A percentile compares a stretch with the other conserved stretches of the same genome.
Conservation (phyloP, 2,888 invertebrate genomes). For the Stenoptilia bipunctidactyla region DNA sequence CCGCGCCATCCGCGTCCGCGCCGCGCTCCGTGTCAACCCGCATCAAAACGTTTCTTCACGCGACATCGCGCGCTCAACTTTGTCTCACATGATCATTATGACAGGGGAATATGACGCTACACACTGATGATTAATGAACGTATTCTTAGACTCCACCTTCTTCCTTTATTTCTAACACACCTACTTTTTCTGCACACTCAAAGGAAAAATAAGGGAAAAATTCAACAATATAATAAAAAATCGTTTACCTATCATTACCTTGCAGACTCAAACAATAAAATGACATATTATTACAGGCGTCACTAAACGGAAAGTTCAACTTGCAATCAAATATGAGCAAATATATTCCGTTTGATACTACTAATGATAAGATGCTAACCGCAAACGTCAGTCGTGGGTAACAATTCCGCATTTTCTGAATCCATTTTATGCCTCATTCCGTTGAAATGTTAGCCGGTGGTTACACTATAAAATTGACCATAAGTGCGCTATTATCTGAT, state of each 20-base stretch:
- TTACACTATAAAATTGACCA: slow-evolving; percentile 34
- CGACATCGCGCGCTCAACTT: slow-evolving; percentile 26
- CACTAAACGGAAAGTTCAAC: too few species aligned
- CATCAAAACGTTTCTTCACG: slow-evolving; percentile 22
- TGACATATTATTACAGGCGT: too few species aligned
- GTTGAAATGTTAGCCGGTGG: slow-evolving; percentile 14
- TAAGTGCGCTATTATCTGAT: slow-evolving; percentile 43
- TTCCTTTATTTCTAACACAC: too few species aligned
- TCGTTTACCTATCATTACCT: too few species aligned
- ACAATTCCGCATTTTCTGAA: neutral
- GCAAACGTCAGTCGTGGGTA: neutral
- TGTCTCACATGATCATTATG: slow-evolving; percentile 34
- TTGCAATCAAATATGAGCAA: too few species aligned
- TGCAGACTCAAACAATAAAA: too few species aligned
- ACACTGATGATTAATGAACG: neutral
- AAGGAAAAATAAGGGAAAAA: too few species aligned
- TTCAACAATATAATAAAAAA: too few species aligned
- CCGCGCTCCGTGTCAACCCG: slow-evolving; percentile 28
- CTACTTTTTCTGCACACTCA: too few species aligned
- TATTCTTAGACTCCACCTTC: too few species aligned
- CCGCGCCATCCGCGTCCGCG: too few species aligned
- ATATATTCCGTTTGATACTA: neutral
- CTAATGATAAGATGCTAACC: neutral
- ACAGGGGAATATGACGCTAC: slow-evolving; percentile 14
- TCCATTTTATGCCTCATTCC: slow-evolving; percentile 4